Evolutionary conservation across 2,113 vertebrate species (phyloP), one percentile per base, ranked within the genome.

Genomic region (Gallinago undulata): DNA sequence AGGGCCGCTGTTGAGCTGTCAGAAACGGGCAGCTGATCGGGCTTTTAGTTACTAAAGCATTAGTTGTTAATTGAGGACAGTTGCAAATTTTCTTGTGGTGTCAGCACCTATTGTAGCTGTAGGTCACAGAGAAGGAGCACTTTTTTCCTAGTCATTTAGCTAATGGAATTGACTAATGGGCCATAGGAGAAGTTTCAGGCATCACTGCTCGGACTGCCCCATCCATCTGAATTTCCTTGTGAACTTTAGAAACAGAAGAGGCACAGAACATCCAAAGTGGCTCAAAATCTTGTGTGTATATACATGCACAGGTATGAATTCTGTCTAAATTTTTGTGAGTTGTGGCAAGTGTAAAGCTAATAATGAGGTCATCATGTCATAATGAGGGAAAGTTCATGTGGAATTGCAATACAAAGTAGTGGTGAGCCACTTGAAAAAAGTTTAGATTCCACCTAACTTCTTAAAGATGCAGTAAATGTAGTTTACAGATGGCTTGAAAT

Each of bases 111-210:
- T 45, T 73, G 70, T 69, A 57, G 70, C 7, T 11, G 50, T 55
- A 82, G 87, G 63, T 91, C 78, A 51, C 0, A 0, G 70, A 77
- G 59, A 66, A 89, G 70, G 24, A 79, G n/a, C 3, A 1, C 66
- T 59, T 90, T 84, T 81, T 33, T 8, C 45, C 74, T 45, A 48
- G 43, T 62, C n/a, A 90, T 95, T 96, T 97, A 92, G 84, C 81
- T 96, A 97, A 96, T 97, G 93, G 92, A 95, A 93, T 90, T 93
- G 89, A 75, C 70, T 96, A 87, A 94, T 90, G 81, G 75, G 35
- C 63, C 83, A 86, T 41, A 87, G 56, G 70, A 72, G 64, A 84
- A 83, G 70, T 87, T 93, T 63, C 51, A 81, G 88, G 76, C 9
- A 0, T 64, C 63, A n/a, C 13, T 70, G 53, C 25, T 28, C 2